Evolutionary conservation across 2,888 invertebrate species (phyloP).

Genomic region (Vesta saturnalis): DNA sequence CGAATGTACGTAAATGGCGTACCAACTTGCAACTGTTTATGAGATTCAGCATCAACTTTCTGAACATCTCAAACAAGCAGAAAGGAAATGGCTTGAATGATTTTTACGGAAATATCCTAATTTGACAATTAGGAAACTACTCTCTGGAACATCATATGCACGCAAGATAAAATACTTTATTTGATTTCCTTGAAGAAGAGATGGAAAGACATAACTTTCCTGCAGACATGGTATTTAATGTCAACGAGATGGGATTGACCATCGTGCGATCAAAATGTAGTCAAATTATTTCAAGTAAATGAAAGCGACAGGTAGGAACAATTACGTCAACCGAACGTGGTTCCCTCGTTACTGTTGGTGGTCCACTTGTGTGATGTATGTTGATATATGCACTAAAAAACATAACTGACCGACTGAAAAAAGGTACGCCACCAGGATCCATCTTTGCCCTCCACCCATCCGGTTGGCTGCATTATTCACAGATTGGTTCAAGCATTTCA

Average conservation of each 20-base stretch:
- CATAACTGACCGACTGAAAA: conserved; percentile 45
- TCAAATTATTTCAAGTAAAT: background rate
- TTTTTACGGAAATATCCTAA: background rate
- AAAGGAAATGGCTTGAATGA: background rate
- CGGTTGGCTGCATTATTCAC: background rate
- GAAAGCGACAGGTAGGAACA: background rate
- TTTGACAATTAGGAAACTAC: background rate
- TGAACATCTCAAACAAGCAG: background rate
- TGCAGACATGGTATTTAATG: background rate
- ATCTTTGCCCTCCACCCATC: background rate
- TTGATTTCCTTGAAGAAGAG: background rate
- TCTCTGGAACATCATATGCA: background rate
- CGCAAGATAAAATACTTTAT: background rate
- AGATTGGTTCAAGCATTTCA: background rate
- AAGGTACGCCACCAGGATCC: conserved; percentile 51
- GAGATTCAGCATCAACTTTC: background rate
- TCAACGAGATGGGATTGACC: background rate
- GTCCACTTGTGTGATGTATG: conserved; percentile 49
- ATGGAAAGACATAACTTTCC: background rate
- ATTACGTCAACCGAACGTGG: conserved; percentile 7
- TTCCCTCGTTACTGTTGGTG: conserved; percentile 44
- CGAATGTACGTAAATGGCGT: background rate
- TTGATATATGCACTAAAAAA: conserved; percentile 54
- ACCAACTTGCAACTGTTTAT: background rate
- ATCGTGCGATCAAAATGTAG: background rate